A percentile compares a stretch with the other conserved stretches of the same genome.
Conservation (phyloP, 2,888 invertebrate genomes). For the Vesta saturnalis region DNA sequence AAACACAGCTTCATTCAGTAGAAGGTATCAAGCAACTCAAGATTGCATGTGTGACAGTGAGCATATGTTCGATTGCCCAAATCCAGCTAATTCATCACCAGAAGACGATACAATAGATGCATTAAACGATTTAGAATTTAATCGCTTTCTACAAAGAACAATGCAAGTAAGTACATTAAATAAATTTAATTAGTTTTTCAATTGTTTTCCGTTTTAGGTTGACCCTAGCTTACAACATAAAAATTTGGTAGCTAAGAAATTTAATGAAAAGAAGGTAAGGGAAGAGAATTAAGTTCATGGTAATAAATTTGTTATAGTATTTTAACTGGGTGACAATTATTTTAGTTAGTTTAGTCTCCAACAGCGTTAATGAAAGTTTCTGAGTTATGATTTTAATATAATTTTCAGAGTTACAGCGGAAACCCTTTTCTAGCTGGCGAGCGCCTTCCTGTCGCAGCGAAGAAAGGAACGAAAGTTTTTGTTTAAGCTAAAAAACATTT, state of each 20-base stretch:
- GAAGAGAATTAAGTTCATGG: neutral
- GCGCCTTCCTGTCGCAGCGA: constrained; percentile 90
- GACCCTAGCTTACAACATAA: constrained; percentile 66
- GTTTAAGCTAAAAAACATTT: constrained; percentile 53
- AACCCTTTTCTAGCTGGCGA: constrained; percentile 90
- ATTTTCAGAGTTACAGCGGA: constrained; percentile 67
- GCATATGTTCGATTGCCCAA: constrained; percentile 94
- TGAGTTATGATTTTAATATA: constrained; percentile 8
- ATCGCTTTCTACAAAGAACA: constrained; percentile 71
- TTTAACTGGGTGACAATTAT: neutral
- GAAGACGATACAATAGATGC: constrained; percentile 52
- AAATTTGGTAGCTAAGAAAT: constrained; percentile 81
- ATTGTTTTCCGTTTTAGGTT: constrained; percentile 43
- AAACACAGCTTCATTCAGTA: constrained; percentile 94
- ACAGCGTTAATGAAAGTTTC: constrained; percentile 5
- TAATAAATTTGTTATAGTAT: constrained; percentile 20
- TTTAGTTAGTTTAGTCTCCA: constrained; percentile 4
- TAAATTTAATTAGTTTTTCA: neutral
- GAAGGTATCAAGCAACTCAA: constrained; percentile 90
- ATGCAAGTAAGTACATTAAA: constrained; percentile 63
- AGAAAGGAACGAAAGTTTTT: constrained; percentile 83
- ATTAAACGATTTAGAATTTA: constrained; percentile 68
- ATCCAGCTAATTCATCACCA: constrained; percentile 61
- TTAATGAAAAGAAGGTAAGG: constrained; percentile 67
- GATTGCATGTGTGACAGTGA: constrained; percentile 98